Evolutionary conservation across 92 coral and sea anemone genomes (phyloP).

Genomic region (Porites rus): DNA sequence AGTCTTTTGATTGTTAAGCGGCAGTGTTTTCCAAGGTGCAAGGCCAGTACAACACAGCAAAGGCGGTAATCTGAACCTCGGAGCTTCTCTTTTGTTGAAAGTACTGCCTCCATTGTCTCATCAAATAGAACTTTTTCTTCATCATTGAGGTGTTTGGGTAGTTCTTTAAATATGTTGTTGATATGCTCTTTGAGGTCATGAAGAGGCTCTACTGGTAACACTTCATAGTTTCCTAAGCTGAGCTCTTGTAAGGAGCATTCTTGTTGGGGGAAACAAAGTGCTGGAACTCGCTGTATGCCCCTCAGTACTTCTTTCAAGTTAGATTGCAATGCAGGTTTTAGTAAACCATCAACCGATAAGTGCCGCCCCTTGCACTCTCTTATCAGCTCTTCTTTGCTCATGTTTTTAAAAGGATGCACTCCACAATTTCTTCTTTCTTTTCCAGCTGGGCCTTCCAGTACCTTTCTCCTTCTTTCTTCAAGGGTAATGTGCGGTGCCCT

Average conservation of each 20-base stretch:
- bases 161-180: conserved; percentile 33
- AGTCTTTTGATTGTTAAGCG: conserved; percentile 9
- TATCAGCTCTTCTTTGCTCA: conserved; percentile 20
- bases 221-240: conserved; percentile 40
- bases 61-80: background rate
- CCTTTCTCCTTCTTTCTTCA: conserved; percentile 18
- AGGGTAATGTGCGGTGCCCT: conserved; percentile 12
- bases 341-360: background rate
- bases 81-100: conserved; percentile 16
- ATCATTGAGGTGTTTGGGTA: conserved; percentile 16
- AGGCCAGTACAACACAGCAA: background rate
- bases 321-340: background rate
- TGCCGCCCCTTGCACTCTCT: conserved; percentile 26
- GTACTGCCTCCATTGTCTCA: conserved; percentile 9
- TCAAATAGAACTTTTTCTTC: conserved; percentile 15
- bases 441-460: too few relatives aligned
- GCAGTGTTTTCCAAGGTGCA: background rate
- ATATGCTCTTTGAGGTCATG: conserved; percentile 27
- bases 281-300: conserved; percentile 42
- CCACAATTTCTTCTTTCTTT: conserved; percentile 8
- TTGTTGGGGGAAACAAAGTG: conserved; percentile 19
- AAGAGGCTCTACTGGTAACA: conserved; percentile 43
- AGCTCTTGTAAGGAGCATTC: background rate
- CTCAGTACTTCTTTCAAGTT: conserved; percentile 28
- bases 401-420: conserved; percentile 20